Evolutionary conservation across 2,113 vertebrate genomes (phyloP).

Genomic region (Scytalopus superciliaris): DNA sequence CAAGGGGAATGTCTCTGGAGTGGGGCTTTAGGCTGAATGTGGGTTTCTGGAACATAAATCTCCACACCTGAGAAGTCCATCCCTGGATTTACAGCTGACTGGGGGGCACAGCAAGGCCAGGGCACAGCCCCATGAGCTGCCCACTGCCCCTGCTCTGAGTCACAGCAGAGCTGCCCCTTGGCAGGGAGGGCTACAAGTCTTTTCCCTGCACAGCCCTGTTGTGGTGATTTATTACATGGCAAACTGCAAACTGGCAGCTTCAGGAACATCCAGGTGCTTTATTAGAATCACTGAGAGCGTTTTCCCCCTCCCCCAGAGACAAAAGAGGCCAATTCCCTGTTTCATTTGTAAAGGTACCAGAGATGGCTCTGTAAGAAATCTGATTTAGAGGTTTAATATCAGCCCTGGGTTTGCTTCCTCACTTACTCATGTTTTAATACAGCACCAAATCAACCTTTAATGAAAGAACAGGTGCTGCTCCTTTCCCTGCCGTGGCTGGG

Average conservation of each 20-base stretch:
- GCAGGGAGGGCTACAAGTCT: too few relatives aligned
- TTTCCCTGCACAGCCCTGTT: neutral
- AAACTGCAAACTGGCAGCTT: neutral
- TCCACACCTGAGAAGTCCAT: neutral
- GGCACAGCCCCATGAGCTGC: neutral
- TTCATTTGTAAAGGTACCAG: neutral
- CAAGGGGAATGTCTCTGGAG: neutral
- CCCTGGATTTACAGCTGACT: neutral
- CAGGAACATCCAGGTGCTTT: neutral
- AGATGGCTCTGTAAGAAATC: neutral
- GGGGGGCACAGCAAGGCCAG: neutral
- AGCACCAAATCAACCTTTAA: neutral
- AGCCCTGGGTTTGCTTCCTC: neutral
- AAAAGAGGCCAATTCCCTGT: neutral
- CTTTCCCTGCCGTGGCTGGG: neutral
- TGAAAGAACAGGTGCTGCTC: neutral
- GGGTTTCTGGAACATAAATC: neutral
- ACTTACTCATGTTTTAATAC: neutral
- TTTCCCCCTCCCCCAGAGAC: neutral
- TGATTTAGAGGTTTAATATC: constrained; percentile 42
- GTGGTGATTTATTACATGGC: neutral
- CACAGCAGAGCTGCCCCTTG: neutral
- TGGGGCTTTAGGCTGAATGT: neutral
- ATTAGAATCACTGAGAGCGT: neutral
- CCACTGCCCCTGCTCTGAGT: neutral